These are phyloP conservation scores for Danaus chrysippus DNA, from an alignment of 2,888 invertebrate species.

Conservation along the genomic window DNA sequence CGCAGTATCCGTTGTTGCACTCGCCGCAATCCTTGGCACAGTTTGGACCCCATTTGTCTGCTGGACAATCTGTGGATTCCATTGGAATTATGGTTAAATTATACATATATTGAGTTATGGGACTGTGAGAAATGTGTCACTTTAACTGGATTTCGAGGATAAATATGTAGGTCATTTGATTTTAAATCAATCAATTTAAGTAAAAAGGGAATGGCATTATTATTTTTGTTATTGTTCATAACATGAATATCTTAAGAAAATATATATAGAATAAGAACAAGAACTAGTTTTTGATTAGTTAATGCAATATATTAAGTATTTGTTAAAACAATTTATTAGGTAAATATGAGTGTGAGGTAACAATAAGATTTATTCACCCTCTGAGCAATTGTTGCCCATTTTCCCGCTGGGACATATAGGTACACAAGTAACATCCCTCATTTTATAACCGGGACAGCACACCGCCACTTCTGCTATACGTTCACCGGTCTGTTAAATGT, in stretches of 20 bases:
- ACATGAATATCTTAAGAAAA: too few species aligned
- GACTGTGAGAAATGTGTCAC: too few species aligned
- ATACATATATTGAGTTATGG: too few species aligned
- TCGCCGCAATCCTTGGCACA: conserved; percentile 82
- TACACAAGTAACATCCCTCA: conserved; percentile 81
- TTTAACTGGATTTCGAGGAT: too few species aligned
- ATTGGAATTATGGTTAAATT: too few species aligned
- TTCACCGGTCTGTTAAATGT: conserved; percentile 79
- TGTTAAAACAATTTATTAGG: background rate
- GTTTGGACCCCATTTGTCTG: conserved; percentile 85
- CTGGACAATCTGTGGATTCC: conserved; percentile 78
- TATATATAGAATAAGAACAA: too few species aligned
- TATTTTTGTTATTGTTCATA: too few species aligned
- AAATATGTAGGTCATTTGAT: too few species aligned
- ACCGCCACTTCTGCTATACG: conserved; percentile 82
- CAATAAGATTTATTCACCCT: conserved; percentile 61
- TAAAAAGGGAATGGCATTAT: too few species aligned
- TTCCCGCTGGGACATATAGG: conserved; percentile 82
- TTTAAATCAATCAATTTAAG: too few species aligned
- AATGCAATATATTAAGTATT: background rate
- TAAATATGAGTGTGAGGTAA: background rate
- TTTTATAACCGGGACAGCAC: conserved; percentile 87
- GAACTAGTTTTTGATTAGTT: too few species aligned
- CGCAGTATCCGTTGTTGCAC: conserved; percentile 81
- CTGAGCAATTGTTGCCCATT: conserved; percentile 79